These are phyloP conservation scores for Pleuronectes platessa DNA, from an alignment of 2,113 vertebrate genomes.

Conservation along the genomic window DNA sequence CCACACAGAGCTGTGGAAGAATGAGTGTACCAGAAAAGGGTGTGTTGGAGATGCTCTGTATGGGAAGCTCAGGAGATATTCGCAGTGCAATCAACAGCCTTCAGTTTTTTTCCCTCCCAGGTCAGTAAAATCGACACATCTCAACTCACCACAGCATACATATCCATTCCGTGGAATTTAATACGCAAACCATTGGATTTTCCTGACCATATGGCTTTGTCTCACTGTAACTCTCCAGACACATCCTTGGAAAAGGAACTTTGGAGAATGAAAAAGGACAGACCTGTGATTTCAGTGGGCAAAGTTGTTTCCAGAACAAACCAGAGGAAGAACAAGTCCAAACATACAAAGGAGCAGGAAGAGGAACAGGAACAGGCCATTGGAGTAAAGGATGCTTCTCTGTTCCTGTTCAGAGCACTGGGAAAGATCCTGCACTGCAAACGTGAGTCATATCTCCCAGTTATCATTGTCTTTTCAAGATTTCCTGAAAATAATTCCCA, in stretches of 20 bases:
- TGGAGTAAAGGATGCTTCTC: conserved; percentile 92
- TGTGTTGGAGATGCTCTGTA: conserved; percentile 87
- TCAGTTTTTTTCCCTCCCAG: conserved; percentile 90
- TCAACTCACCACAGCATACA: not conserved
- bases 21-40: conserved; percentile 78
- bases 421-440: conserved; percentile 98
- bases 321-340: conserved; percentile 74
- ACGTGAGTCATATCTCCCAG: conserved; percentile 83
- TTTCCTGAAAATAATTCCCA: no score
- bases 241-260: conserved; percentile 76
- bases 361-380: conserved; percentile 82
- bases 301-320: conserved; percentile 73
- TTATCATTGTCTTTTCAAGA: no score
- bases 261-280: conserved; percentile 79
- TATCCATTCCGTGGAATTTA: not conserved
- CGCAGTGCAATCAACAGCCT: conserved; percentile 96
- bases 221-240: conserved; percentile 57
- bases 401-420: conserved; percentile 96
- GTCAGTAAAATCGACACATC: conserved; percentile 70
- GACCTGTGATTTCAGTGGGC: conserved; percentile 54
- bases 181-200: not conserved
- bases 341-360: conserved; percentile 71
- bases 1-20: conserved; percentile 84
- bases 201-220: not conserved
- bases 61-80: conserved; percentile 93